phyloP scores from a whole-genome alignment of 2,888 invertebrate species.

The Barypeithes pellucidus region DNA sequence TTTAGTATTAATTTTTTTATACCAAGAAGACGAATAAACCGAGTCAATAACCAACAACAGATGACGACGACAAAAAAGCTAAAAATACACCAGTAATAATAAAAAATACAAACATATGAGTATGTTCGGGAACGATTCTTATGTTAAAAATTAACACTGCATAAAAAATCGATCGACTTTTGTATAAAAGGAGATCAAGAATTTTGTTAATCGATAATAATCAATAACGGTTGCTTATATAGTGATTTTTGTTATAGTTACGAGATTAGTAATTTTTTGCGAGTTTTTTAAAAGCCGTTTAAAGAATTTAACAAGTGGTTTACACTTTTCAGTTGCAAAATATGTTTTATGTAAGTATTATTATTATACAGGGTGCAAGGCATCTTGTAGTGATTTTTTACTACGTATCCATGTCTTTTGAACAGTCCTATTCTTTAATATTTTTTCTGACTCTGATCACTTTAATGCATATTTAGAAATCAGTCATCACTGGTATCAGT shows the following conservation, averaged over 20 bases:
- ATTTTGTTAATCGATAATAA: background rate
- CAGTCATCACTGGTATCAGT: too few species aligned
- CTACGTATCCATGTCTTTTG: too few species aligned
- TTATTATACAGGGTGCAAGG: background rate
- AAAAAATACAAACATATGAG: background rate
- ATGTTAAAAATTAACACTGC: constrained; percentile 19
- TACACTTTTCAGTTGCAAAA: too few species aligned
- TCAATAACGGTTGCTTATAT: background rate
- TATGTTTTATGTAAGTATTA: constrained; percentile 8
- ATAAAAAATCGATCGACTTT: constrained; percentile 1
- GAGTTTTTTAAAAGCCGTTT: background rate
- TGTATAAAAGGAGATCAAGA: background rate
- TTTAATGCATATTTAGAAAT: too few species aligned
- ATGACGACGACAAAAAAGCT: constrained; percentile 2
- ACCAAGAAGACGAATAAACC: background rate
- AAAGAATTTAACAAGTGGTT: background rate
- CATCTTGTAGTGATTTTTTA: too few species aligned
- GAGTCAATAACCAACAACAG: background rate
- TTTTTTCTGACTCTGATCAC: too few species aligned
- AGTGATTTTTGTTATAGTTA: background rate
- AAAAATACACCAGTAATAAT: constrained; percentile 2
- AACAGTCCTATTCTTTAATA: too few species aligned
- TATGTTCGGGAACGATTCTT: background rate
- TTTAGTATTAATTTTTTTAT: background rate
- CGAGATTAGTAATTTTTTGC: background rate